phyloP scores from a whole-genome alignment of 2,888 invertebrate genomes.

The Gandaritis pyraliata region DNA sequence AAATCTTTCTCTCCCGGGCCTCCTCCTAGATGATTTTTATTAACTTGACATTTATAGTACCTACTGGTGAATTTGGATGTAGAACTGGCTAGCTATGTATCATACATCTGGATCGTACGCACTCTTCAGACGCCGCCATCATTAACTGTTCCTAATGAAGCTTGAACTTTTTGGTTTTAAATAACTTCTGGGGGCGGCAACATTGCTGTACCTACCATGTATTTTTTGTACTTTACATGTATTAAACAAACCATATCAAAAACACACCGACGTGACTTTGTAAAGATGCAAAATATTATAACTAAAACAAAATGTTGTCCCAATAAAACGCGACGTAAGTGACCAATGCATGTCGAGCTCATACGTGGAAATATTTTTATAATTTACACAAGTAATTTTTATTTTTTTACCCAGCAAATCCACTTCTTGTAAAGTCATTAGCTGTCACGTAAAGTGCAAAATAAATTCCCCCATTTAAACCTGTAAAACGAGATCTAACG shows the following conservation, averaged over 20 bases:
- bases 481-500: conserved; percentile 70
- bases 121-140: conserved; percentile 74
- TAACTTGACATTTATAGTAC: too few species aligned
- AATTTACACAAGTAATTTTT: conserved; percentile 54
- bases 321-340: conserved; percentile 45
- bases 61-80: neutral
- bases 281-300: conserved; percentile 51
- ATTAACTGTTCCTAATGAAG: conserved; percentile 83
- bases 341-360: neutral
- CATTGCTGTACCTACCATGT: conserved; percentile 54
- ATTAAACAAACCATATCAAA: conserved; percentile 73
- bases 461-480: conserved; percentile 72
- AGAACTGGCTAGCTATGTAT: conserved; percentile 1
- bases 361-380: conserved; percentile 47
- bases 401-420: conserved; percentile 53
- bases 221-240: conserved; percentile 75
- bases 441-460: conserved; percentile 70
- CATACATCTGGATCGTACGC: conserved; percentile 57
- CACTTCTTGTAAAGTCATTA: conserved; percentile 69
- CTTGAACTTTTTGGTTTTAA: conserved; percentile 80
- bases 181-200: conserved; percentile 77
- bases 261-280: conserved; percentile 68
- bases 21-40: too few species aligned
- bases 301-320: conserved; percentile 31
- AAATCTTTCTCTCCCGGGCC: too few species aligned